A percentile compares a stretch with the other conserved stretches of the same genome.
Conservation (phyloP, 2,113 vertebrate genomes). For the Proteles cristata region DNA sequence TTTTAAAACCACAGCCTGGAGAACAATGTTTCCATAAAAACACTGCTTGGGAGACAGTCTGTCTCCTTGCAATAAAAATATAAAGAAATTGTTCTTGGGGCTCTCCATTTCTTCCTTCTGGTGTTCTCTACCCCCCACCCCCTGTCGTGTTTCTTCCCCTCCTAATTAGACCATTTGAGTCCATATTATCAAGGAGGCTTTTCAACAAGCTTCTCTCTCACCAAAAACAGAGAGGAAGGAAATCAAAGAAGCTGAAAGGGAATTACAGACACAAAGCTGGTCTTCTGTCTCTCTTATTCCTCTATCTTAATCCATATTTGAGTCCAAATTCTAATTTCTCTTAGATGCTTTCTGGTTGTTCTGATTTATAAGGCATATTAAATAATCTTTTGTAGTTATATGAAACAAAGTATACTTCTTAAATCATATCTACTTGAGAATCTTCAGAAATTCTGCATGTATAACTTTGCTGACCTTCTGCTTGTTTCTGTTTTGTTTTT, state of each 20-base stretch:
- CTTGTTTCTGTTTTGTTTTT: background rate
- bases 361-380: background rate
- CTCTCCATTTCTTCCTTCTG: background rate
- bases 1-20: background rate
- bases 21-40: background rate
- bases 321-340: background rate
- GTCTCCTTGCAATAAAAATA: background rate
- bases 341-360: background rate
- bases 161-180: background rate
- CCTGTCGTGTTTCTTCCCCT: background rate
- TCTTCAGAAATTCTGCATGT: background rate
- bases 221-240: background rate
- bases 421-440: background rate
- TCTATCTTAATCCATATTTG: slow-evolving; percentile 1
- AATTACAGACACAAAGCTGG: background rate
- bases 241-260: background rate
- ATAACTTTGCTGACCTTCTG: background rate
- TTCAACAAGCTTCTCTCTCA: background rate
- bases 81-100: background rate
- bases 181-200: background rate
- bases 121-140: background rate
- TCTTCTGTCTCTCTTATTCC: background rate
- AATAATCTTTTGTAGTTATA: background rate
- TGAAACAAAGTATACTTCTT: background rate
- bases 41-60: background rate